These are phyloP conservation scores for Parazoanthus swiftii DNA, from an alignment of 92 coral and sea anemone species.

Conservation along the genomic window DNA sequence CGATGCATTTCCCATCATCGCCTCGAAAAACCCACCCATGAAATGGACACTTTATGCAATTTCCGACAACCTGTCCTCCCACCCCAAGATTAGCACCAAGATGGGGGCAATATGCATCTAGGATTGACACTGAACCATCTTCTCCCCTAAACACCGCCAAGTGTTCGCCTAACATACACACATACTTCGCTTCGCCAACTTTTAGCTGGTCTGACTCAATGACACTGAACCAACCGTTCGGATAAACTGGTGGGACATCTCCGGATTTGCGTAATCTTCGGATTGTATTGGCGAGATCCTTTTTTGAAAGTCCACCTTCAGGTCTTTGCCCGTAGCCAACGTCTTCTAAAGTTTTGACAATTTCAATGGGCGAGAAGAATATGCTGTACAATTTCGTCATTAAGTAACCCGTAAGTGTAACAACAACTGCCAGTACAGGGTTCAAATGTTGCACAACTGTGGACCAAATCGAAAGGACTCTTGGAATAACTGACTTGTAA, in stretches of 20 bases:
- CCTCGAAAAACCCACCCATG: slow-evolving; percentile 95
- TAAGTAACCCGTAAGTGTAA: slow-evolving; percentile 31
- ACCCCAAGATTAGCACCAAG: slow-evolving; percentile 94
- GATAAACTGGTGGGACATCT: slow-evolving; percentile 88
- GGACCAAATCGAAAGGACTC: slow-evolving; percentile 23
- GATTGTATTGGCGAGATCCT: slow-evolving; percentile 67
- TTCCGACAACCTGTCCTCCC: slow-evolving; percentile 85
- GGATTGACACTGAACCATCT: slow-evolving; percentile 69
- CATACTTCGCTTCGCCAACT: slow-evolving; percentile 71
- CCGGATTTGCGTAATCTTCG: slow-evolving; percentile 67
- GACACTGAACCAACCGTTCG: slow-evolving; percentile 94
- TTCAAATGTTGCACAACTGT: slow-evolving; percentile 35
- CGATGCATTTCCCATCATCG: slow-evolving; percentile 71
- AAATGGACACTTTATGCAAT: slow-evolving; percentile 86
- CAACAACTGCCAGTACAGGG: slow-evolving; percentile 35
- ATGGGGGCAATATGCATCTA: slow-evolving; percentile 97
- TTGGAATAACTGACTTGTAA: slow-evolving; percentile 32
- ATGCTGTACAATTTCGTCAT: slow-evolving; percentile 62
- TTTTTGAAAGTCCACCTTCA: slow-evolving; percentile 57
- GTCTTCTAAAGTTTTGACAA: slow-evolving; percentile 67
- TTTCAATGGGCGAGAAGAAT: slow-evolving; percentile 66
- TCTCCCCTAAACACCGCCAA: slow-evolving; percentile 91
- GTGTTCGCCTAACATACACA: slow-evolving; percentile 78
- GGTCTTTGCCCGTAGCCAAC: slow-evolving; percentile 64
- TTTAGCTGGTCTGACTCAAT: slow-evolving; percentile 68